A percentile compares a stretch with the other conserved stretches of the same genome.
phyloP scores from a whole-genome alignment of 1,140 invertebrate genomes.

The Subanguina moxae region DNA sequence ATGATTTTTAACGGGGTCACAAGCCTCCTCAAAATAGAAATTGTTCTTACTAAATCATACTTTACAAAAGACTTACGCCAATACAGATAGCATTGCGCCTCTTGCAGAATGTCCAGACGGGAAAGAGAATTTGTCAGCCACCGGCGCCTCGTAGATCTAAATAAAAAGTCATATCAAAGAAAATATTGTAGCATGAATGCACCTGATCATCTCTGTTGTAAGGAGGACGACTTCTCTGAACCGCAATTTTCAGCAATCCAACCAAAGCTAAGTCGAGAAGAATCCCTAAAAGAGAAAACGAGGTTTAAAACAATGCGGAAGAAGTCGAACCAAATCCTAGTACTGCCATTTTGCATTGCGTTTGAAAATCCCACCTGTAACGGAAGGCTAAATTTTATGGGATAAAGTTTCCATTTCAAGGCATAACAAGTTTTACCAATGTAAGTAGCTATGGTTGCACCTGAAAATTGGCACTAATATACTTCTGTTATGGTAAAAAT shows the following conservation, averaged over 20 bases:
- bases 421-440: not conserved
- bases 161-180: not conserved
- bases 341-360: conserved; percentile 25
- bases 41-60: not conserved
- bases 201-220: conserved; percentile 67
- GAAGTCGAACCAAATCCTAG: conserved; percentile 27
- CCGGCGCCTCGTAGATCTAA: conserved; percentile 66
- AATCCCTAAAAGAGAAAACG: conserved; percentile 67
- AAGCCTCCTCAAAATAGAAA: conserved; percentile 5
- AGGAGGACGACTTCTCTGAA: conserved; percentile 72
- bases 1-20: not conserved
- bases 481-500: not conserved
- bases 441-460: not conserved
- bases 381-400: not conserved
- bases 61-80: conserved; percentile 32
- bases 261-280: conserved; percentile 79
- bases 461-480: not conserved
- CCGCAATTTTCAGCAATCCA: conserved; percentile 74
- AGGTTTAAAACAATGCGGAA: not conserved
- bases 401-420: not conserved
- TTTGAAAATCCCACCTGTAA: conserved; percentile 14
- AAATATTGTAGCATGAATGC: not conserved
- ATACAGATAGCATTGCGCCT: conserved; percentile 69
- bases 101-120: conserved; percentile 92
- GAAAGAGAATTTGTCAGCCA: conserved; percentile 85